Conservation (phyloP, 2,797 vertebrate species). For the Capromys pilorides region DNA sequence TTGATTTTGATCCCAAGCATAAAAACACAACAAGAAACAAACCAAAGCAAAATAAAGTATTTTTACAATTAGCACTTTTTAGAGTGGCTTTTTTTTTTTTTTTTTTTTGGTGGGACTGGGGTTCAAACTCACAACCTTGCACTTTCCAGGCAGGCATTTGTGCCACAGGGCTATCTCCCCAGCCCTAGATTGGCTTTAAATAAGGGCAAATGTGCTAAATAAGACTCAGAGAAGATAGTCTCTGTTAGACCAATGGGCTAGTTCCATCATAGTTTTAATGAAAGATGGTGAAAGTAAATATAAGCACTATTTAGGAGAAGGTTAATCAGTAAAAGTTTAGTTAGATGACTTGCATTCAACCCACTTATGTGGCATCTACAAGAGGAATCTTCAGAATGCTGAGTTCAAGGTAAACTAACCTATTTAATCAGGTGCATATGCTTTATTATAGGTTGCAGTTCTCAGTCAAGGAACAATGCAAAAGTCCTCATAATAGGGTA, state of each 20-base stretch:
- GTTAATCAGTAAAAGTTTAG: constrained; percentile 50
- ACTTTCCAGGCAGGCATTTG: too few species aligned
- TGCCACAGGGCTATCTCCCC: too few species aligned
- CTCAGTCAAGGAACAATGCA: constrained; percentile 49
- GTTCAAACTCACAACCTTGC: too few species aligned
- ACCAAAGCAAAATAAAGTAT: not conserved
- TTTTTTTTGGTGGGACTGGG: too few species aligned
- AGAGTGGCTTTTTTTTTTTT: too few species aligned
- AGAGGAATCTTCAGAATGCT: not conserved
- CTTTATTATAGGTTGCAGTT: constrained; percentile 28
- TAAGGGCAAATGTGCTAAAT: constrained; percentile 45
- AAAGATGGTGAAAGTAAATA: constrained; percentile 13
- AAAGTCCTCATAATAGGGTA: not conserved
- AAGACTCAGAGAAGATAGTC: constrained; percentile 40
- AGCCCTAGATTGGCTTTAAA: constrained; percentile 48
- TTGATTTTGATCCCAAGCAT: not conserved
- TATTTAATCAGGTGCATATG: constrained; percentile 31
- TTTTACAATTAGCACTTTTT: constrained; percentile 23
- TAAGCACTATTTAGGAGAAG: not conserved
- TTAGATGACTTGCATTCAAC: not conserved
- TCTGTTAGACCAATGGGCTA: constrained; percentile 23
- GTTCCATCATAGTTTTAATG: not conserved
- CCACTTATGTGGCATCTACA: constrained; percentile 52
- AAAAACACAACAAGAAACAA: not conserved
- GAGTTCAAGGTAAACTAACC: constrained; percentile 44